Evolutionary conservation across 2,888 invertebrate genomes (phyloP).

Genomic region (Antheraea yamamai): DNA sequence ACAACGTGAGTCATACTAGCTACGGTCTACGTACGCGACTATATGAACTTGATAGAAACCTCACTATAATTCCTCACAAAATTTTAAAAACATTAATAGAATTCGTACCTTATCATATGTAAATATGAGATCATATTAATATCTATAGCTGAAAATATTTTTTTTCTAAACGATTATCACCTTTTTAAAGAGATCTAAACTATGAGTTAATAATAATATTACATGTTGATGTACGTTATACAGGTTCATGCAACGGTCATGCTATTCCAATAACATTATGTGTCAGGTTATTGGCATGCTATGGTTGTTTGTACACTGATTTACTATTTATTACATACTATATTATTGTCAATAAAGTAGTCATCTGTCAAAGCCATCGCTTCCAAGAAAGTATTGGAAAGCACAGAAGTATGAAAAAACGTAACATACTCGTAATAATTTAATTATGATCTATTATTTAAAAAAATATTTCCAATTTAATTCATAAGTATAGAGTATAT

Average conservation of each 20-base stretch:
- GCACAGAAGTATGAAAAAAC: not conserved
- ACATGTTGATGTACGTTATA: slow-evolving; percentile 25
- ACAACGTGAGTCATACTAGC: slow-evolving; percentile 81
- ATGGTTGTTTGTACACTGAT: slow-evolving; percentile 17
- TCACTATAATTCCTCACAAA: not conserved
- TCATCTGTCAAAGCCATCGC: slow-evolving; percentile 25
- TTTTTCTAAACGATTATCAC: not conserved
- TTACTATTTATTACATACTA: not conserved
- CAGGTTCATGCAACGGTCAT: slow-evolving; percentile 70
- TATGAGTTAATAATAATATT: slow-evolving; percentile 50
- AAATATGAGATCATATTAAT: not conserved
- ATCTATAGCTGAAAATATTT: not conserved
- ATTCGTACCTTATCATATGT: not conserved
- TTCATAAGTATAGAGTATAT: not conserved
- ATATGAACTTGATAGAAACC: slow-evolving; percentile 19
- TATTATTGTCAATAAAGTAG: not conserved
- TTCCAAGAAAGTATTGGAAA: not conserved
- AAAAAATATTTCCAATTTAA: not conserved
- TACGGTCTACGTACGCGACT: slow-evolving; percentile 65
- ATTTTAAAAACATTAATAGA: not conserved
- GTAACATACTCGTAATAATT: not conserved
- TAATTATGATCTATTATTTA: not conserved
- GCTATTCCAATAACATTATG: slow-evolving; percentile 51
- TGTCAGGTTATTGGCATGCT: slow-evolving; percentile 57
- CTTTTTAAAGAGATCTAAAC: slow-evolving; percentile 30